These are phyloP conservation scores for Atta texana DNA, from an alignment of 1,140 invertebrate genomes.

Conservation along the genomic window DNA sequence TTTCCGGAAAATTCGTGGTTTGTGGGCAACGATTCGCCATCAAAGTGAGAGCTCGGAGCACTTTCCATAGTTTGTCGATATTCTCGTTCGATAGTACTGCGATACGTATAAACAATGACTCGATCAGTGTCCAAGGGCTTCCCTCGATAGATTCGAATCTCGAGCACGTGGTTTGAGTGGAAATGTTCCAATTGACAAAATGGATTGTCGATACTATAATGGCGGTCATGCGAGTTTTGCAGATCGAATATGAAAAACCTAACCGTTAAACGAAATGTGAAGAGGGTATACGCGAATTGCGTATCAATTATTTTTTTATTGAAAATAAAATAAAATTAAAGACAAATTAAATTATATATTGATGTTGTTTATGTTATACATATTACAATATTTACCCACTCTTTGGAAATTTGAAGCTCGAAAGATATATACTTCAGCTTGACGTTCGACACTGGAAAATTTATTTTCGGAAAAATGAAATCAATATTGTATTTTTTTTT, in stretches of 20 bases:
- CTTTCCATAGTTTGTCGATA: slow-evolving; percentile 52
- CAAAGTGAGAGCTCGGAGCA: slow-evolving; percentile 69
- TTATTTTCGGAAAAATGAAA: neutral
- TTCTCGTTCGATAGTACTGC: slow-evolving; percentile 34
- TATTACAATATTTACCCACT: neutral
- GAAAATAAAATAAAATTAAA: slow-evolving; percentile 40
- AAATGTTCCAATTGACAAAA: slow-evolving; percentile 65
- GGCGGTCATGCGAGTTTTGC: slow-evolving; percentile 34
- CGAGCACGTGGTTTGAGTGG: slow-evolving; percentile 16
- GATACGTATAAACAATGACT: slow-evolving; percentile 45
- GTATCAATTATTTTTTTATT: slow-evolving; percentile 38
- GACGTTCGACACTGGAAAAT: neutral
- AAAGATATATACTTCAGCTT: neutral
- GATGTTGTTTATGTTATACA: neutral
- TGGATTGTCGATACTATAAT: slow-evolving; percentile 66
- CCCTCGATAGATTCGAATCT: slow-evolving; percentile 44
- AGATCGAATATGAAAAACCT: slow-evolving; percentile 34
- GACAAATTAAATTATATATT: neutral
- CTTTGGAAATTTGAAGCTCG: neutral
- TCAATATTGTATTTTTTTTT: neutral
- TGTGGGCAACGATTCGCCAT: slow-evolving; percentile 55
- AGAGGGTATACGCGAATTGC: slow-evolving; percentile 16
- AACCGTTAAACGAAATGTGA: slow-evolving; percentile 26
- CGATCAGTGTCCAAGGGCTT: slow-evolving; percentile 39
- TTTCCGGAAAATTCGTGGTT: slow-evolving; percentile 55